These are phyloP conservation scores for Antechinus flavipes DNA, from an alignment of 2,113 vertebrate species.

Conservation along the genomic window DNA sequence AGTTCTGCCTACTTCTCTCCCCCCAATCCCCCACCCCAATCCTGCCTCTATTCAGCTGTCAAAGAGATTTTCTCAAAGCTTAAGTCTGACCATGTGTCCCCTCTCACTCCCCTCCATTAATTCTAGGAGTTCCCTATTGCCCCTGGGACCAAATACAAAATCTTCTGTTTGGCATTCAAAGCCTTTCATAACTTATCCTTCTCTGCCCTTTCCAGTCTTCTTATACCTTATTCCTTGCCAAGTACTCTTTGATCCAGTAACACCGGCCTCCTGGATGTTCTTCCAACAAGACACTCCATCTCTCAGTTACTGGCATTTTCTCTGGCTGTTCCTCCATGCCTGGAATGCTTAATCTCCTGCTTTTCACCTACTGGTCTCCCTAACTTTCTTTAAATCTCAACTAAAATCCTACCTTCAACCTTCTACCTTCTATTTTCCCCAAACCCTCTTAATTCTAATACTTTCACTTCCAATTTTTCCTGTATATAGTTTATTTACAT, in stretches of 20 bases:
- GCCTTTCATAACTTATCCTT: neutral
- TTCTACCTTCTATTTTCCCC: neutral
- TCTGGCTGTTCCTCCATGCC: neutral
- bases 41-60: neutral
- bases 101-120: neutral
- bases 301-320: neutral
- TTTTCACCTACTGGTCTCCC: neutral
- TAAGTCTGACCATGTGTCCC: neutral
- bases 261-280: neutral
- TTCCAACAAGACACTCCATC: neutral
- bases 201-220: neutral
- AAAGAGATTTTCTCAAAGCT: neutral
- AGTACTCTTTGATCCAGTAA: neutral
- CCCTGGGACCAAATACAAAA: neutral
- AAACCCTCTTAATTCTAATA: neutral
- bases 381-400: neutral
- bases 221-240: neutral
- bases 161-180: neutral
- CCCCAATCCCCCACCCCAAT: neutral
- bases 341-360: neutral
- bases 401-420: neutral
- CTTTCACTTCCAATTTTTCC: neutral
- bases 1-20: neutral
- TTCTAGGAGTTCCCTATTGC: neutral
- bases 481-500: neutral